phyloP scores from a whole-genome alignment of 2,888 invertebrate species.

The Tetragnatha montana region DNA sequence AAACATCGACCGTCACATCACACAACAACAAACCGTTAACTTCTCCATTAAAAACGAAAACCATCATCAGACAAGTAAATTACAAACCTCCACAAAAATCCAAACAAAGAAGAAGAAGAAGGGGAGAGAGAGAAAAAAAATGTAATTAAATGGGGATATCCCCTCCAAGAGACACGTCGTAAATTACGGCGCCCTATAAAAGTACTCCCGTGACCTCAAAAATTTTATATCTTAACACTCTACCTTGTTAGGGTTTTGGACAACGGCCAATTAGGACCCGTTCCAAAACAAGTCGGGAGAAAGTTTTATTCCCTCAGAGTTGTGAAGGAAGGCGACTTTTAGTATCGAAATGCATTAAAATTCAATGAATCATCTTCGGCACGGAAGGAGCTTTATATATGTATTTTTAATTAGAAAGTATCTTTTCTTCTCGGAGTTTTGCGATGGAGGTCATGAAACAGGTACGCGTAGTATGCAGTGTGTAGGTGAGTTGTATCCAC shows the following conservation, averaged over 20 bases:
- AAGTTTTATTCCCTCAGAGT: background rate
- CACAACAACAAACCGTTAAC: too few species aligned
- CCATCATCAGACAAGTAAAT: background rate
- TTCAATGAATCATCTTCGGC: conserved; percentile 1
- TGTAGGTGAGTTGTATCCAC: too few species aligned
- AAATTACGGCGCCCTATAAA: background rate
- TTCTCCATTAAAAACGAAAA: too few species aligned
- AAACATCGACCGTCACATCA: too few species aligned
- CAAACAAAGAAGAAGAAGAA: too few species aligned
- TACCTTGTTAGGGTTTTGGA: conserved; percentile 45
- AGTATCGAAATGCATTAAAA: background rate
- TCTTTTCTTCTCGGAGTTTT: background rate
- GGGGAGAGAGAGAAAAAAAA: background rate
- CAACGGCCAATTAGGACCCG: conserved; percentile 27
- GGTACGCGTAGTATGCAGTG: too few species aligned
- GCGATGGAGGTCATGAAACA: too few species aligned
- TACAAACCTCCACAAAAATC: background rate
- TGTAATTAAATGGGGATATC: background rate
- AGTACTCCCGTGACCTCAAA: background rate
- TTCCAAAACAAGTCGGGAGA: conserved; percentile 8
- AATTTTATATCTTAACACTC: background rate
- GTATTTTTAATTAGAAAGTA: background rate
- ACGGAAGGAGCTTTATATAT: background rate
- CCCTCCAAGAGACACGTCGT: background rate
- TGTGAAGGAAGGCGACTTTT: background rate